A percentile compares a stretch with the other conserved stretches of the same genome.
Evolutionary conservation across 2,888 invertebrate genomes (phyloP).

Genomic region (Fragum fragum): DNA sequence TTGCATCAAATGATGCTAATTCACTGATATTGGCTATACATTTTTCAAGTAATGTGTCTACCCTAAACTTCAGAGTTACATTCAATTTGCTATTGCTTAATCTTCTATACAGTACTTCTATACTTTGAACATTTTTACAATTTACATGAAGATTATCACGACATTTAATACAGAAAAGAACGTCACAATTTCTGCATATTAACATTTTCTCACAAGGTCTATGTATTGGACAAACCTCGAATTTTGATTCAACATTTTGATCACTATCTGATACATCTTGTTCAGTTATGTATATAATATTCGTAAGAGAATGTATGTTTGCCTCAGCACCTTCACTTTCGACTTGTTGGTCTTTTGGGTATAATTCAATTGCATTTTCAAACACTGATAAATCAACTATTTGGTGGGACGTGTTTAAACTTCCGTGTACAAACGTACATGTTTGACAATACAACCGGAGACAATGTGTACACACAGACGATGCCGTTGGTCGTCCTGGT

Average conservation of each 20-base stretch:
- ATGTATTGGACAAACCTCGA: conserved; percentile 11
- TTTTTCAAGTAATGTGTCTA: conserved; percentile 1
- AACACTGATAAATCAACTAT: conserved; percentile 1
- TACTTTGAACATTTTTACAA: conserved; percentile 8
- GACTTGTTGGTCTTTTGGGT: background rate
- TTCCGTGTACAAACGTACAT: conserved; percentile 21
- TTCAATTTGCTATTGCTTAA: background rate
- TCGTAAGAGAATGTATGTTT: background rate
- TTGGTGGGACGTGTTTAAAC: background rate
- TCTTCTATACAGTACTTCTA: conserved; percentile 1
- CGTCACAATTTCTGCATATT: conserved; percentile 3
- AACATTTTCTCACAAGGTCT: conserved; percentile 18
- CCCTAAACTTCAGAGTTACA: background rate
- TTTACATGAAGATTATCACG: conserved; percentile 8
- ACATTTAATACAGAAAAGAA: conserved; percentile 17
- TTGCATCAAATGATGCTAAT: background rate
- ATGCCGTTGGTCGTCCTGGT: background rate
- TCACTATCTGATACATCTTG: background rate
- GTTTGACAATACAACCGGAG: background rate
- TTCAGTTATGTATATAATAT: background rate
- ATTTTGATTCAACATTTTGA: background rate
- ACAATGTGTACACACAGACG: conserved; percentile 15
- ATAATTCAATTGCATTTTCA: background rate
- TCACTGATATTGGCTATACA: background rate
- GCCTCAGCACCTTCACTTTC: background rate